Evolutionary conservation across 2,888 invertebrate genomes (phyloP).

Genomic region (Drosophila maculinotata): DNA sequence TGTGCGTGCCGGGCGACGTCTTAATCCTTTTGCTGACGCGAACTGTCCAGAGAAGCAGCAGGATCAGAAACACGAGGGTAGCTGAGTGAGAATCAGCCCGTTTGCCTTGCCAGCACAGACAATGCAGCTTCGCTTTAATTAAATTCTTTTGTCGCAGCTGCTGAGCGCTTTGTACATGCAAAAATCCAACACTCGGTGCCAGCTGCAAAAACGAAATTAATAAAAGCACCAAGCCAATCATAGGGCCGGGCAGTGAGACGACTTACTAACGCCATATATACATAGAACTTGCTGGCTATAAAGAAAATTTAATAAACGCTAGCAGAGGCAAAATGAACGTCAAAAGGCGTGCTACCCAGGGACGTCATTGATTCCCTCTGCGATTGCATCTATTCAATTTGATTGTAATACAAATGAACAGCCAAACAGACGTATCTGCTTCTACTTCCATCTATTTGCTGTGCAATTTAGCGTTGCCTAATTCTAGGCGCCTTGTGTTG

Average conservation of each 20-base stretch:
- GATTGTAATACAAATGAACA: conserved; percentile 38
- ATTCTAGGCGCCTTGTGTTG: conserved; percentile 52
- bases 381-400: conserved; percentile 50
- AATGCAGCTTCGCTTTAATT: conserved; percentile 68
- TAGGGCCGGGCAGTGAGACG: background rate
- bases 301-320: conserved; percentile 10
- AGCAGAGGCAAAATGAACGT: background rate
- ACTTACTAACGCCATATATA: background rate
- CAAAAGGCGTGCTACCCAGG: conserved; percentile 1
- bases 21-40: conserved; percentile 69
- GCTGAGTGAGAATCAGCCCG: background rate
- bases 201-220: conserved; percentile 63
- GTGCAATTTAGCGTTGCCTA: conserved; percentile 69
- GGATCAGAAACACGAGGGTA: background rate
- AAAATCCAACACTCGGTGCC: conserved; percentile 58
- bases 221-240: conserved; percentile 63
- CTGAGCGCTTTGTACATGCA: conserved; percentile 60
- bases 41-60: conserved; percentile 1
- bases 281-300: conserved; percentile 10
- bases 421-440: conserved; percentile 5
- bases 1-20: conserved; percentile 39
- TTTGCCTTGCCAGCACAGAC: conserved; percentile 38
- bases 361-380: conserved; percentile 25
- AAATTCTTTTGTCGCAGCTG: conserved; percentile 73
- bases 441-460: conserved; percentile 39